A percentile compares a stretch with the other conserved stretches of the same genome.
Conservation (phyloP, 2,888 invertebrate genomes). For the Elmis aenea region DNA sequence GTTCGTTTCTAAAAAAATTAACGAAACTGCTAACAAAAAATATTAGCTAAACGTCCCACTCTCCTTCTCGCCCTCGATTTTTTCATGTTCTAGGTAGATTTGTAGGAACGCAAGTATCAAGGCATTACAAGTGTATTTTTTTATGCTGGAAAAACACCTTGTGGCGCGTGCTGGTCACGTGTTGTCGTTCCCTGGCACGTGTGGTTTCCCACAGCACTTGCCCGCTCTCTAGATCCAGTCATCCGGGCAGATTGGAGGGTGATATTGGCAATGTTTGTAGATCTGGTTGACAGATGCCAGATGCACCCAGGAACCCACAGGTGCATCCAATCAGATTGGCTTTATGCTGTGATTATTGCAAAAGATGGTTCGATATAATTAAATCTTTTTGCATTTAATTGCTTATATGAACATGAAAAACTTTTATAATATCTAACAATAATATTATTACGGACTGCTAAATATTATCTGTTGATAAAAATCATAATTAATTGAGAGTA, state of each 20-base stretch:
- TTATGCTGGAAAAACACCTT: conserved; percentile 26
- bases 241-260: conserved; percentile 37
- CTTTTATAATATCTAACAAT: no score
- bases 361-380: conserved; percentile 19
- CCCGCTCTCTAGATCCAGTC: conserved; percentile 29
- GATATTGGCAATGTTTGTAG: conserved; percentile 34
- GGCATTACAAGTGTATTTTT: conserved; percentile 14
- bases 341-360: conserved; percentile 17
- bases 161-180: conserved; percentile 41
- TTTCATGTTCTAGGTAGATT: conserved; percentile 3
- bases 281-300: conserved; percentile 35
- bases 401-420: no score
- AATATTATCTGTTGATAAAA: no score
- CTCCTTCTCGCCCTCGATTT: conserved; percentile 10
- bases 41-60: no score
- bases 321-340: conserved; percentile 23
- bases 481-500: no score
- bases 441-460: no score
- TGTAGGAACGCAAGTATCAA: no score
- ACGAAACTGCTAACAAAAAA: no score
- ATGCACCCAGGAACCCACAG: conserved; percentile 28
- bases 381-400: conserved; percentile 17
- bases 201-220: conserved; percentile 42
- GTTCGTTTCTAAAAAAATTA: no score
- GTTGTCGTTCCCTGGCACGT: conserved; percentile 45